These are phyloP conservation scores for Rhingia campestris DNA, from an alignment of 2,888 invertebrate species.

Conservation along the genomic window DNA sequence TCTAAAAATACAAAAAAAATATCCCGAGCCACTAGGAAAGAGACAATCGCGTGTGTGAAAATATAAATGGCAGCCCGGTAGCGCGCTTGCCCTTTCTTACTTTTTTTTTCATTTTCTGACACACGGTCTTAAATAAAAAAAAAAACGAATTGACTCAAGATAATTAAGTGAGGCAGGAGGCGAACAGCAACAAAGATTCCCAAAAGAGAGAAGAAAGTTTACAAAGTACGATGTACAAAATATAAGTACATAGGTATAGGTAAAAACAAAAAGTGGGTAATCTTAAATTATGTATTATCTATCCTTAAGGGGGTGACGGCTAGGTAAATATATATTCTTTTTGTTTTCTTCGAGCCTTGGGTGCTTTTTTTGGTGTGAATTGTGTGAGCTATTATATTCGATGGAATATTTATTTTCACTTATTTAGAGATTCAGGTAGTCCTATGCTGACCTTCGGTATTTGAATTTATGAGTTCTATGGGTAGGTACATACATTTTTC, in stretches of 20 bases:
- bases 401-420: too few relatives aligned
- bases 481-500: too few relatives aligned
- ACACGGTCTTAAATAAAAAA: slow-evolving; percentile 3
- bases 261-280: slow-evolving; percentile 9
- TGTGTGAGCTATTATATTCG: too few relatives aligned
- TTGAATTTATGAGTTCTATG: too few relatives aligned
- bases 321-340: too few relatives aligned
- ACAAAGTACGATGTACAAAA: slow-evolving; percentile 10
- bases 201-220: slow-evolving; percentile 55
- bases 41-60: slow-evolving; percentile 47
- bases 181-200: slow-evolving; percentile 15
- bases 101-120: neutral
- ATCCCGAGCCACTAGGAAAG: neutral
- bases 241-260: neutral
- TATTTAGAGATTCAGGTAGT: too few relatives aligned
- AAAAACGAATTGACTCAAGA: slow-evolving; percentile 24
- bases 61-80: slow-evolving; percentile 40
- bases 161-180: slow-evolving; percentile 51
- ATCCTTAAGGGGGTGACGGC: too few relatives aligned
- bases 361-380: too few relatives aligned
- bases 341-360: too few relatives aligned
- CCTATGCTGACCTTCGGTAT: too few relatives aligned
- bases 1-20: slow-evolving; percentile 47
- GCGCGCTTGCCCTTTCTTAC: slow-evolving; percentile 17
- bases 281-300: slow-evolving; percentile 23